Conservation (phyloP, 2,113 vertebrate genomes). For the Chionis minor region DNA sequence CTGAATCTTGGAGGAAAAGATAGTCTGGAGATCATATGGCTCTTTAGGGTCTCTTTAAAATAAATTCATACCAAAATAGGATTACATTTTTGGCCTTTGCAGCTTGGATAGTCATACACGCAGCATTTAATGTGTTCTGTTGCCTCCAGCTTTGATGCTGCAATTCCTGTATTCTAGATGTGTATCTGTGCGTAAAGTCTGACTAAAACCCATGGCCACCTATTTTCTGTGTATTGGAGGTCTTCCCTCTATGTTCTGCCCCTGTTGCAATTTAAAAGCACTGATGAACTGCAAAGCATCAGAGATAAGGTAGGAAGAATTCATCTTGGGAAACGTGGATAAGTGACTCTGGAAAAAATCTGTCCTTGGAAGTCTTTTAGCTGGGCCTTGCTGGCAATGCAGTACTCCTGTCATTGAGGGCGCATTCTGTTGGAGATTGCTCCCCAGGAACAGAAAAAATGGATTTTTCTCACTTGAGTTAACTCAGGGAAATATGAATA, state of each 20-base stretch:
- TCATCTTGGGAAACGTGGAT: not conserved
- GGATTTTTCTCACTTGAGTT: not conserved
- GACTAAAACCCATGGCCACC: not conserved
- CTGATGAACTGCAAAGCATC: not conserved
- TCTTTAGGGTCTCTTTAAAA: conserved; percentile 23
- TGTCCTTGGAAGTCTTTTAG: not conserved
- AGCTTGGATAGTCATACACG: not conserved
- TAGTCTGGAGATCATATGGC: not conserved
- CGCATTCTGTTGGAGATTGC: not conserved
- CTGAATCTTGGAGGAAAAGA: not conserved
- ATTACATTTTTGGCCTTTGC: not conserved
- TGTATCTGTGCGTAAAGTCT: not conserved
- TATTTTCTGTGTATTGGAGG: not conserved
- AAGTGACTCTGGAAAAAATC: not conserved
- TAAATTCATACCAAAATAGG: not conserved
- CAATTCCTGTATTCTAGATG: not conserved
- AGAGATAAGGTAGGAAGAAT: not conserved
- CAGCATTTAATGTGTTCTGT: not conserved
- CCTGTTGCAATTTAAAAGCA: not conserved
- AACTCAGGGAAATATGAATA: not conserved
- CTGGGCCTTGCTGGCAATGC: not conserved
- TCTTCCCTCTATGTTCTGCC: not conserved
- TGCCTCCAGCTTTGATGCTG: not conserved
- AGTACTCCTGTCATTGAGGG: not conserved
- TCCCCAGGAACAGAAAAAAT: not conserved